Percentiles rank a stretch among this genome's conserved stretches.
phyloP scores from a whole-genome alignment of 2,797 vertebrate species.

The Echiichthys vipera region DNA sequence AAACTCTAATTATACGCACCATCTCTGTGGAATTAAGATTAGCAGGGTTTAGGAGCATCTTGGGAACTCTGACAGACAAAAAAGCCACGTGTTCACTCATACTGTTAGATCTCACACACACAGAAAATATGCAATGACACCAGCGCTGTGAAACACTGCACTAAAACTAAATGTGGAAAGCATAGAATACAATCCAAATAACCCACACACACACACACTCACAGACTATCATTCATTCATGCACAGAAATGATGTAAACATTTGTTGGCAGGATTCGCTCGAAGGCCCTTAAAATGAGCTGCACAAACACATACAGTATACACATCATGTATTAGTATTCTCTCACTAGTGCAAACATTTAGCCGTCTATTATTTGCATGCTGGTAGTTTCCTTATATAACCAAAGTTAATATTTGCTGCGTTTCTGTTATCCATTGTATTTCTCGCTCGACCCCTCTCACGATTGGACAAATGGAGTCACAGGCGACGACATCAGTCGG shows the following conservation, averaged over 20 bases:
- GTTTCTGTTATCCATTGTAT: too few relatives aligned
- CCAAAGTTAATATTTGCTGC: conserved; percentile 34
- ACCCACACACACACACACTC: neutral
- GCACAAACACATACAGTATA: neutral
- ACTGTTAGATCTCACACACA: conserved; percentile 3
- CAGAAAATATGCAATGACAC: conserved; percentile 12
- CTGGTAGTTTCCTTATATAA: conserved; percentile 18
- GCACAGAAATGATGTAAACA: neutral
- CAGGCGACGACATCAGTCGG: too few relatives aligned
- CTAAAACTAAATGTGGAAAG: neutral
- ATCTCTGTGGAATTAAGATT: conserved; percentile 69
- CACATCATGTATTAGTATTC: conserved; percentile 6
- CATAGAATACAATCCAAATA: neutral
- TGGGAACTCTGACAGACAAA: conserved; percentile 49
- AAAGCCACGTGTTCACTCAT: conserved; percentile 7
- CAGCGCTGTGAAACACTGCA: conserved; percentile 1
- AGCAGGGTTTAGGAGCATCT: conserved; percentile 62
- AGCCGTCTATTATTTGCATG: conserved; percentile 1
- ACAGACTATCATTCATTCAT: neutral
- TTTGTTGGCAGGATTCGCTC: neutral
- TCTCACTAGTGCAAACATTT: neutral
- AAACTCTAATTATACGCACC: conserved; percentile 67
- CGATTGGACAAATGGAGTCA: too few relatives aligned
- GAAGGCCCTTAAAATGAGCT: neutral
- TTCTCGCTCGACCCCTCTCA: too few relatives aligned